Conservation (phyloP, 2,888 invertebrate species). For the Zygaena filipendulae region DNA sequence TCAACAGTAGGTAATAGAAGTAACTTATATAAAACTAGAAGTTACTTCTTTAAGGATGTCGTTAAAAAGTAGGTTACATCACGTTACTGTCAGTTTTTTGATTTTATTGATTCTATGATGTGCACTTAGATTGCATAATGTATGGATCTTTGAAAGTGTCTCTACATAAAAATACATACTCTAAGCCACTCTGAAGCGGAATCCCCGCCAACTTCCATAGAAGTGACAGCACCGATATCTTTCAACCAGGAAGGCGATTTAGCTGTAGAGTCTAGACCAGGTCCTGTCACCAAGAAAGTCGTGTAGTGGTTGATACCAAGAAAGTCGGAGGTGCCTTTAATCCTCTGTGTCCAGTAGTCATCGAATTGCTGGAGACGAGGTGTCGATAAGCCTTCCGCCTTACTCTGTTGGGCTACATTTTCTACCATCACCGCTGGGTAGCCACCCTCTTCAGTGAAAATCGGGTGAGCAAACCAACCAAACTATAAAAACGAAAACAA, state of each 20-base stretch:
- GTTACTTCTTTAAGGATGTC: too few relatives aligned
- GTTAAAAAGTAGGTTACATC: too few relatives aligned
- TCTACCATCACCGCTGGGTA: conserved; percentile 59
- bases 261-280: conserved; percentile 48
- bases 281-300: conserved; percentile 48
- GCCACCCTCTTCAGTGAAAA: conserved; percentile 57
- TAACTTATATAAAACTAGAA: too few relatives aligned
- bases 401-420: conserved; percentile 48
- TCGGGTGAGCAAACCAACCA: conserved; percentile 66
- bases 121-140: too few relatives aligned
- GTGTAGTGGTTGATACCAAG: conserved; percentile 65
- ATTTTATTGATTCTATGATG: too few relatives aligned
- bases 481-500: conserved; percentile 32
- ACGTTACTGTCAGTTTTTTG: too few relatives aligned
- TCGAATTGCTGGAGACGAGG: conserved; percentile 57
- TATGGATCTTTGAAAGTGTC: too few relatives aligned
- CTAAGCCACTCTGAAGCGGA: conserved; percentile 62
- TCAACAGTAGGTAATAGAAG: too few relatives aligned
- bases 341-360: conserved; percentile 50
- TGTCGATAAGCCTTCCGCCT: conserved; percentile 41
- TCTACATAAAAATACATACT: conserved; percentile 29
- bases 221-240: conserved; percentile 54
- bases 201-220: conserved; percentile 52
- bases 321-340: conserved; percentile 59
- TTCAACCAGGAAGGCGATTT: conserved; percentile 61